phyloP scores from a whole-genome alignment of 1,140 invertebrate species.

The Pristionchus pacificus region DNA sequence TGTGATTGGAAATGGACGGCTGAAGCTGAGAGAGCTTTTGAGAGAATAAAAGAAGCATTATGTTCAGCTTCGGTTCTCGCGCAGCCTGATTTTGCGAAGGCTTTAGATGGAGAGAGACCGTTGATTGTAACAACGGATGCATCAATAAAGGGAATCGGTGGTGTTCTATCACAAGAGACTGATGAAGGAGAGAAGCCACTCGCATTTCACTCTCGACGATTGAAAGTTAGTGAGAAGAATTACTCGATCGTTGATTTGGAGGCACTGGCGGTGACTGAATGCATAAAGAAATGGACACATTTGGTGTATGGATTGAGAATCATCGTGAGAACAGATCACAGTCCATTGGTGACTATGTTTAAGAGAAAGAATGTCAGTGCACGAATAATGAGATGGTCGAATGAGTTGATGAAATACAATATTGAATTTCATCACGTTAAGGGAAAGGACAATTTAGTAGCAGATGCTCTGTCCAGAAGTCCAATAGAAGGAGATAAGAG shows the following conservation, averaged over 20 bases:
- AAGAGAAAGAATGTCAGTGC: neutral
- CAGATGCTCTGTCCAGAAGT: neutral
- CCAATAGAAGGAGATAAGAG: neutral
- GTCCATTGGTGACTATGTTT: neutral
- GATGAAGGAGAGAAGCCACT: slow-evolving; percentile 27
- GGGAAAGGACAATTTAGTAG: neutral
- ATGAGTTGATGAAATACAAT: neutral
- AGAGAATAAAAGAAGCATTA: slow-evolving; percentile 20
- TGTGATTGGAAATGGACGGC: slow-evolving; percentile 13
- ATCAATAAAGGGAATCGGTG: slow-evolving; percentile 26
- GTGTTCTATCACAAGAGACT: slow-evolving; percentile 27
- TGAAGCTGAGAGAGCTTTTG: slow-evolving; percentile 26
- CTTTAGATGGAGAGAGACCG: slow-evolving; percentile 3
- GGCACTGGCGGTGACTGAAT: neutral
- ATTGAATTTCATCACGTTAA: neutral
- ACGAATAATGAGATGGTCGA: neutral
- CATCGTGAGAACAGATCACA: neutral
- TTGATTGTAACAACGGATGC: slow-evolving; percentile 40
- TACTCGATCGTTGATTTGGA: neutral
- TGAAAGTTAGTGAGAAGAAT: slow-evolving; percentile 3
- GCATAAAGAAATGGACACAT: neutral
- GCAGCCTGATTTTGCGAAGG: slow-evolving; percentile 20
- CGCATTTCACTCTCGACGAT: slow-evolving; percentile 18
- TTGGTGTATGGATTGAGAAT: neutral
- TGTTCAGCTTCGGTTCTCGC: slow-evolving; percentile 29